phyloP scores from a whole-genome alignment of 2,797 vertebrate genomes.

The Podargus strigoides region DNA sequence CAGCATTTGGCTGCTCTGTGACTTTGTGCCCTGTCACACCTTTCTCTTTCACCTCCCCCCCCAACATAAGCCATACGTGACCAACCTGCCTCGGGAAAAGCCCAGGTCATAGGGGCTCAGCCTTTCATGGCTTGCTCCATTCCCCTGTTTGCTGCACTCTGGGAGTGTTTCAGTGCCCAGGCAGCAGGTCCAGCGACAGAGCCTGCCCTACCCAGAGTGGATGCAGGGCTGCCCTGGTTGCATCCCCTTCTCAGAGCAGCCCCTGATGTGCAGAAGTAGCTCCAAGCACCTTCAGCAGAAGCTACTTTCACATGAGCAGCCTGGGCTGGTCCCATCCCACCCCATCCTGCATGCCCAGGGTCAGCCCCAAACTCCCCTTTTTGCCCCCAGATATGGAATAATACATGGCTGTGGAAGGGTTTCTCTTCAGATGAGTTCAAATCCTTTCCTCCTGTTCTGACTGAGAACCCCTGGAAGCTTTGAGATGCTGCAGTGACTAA shows the following conservation, averaged over 20 bases:
- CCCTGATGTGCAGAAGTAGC: background rate
- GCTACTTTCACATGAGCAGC: background rate
- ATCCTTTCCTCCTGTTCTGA: background rate
- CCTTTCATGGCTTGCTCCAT: background rate
- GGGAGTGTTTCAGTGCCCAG: background rate
- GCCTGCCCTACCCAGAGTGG: background rate
- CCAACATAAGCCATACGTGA: accelerated
- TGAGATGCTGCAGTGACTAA: background rate
- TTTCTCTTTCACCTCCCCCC: background rate
- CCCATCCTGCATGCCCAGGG: background rate
- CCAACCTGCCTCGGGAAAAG: background rate
- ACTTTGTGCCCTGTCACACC: background rate
- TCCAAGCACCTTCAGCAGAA: background rate
- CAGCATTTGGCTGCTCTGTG: background rate
- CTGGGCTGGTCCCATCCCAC: background rate
- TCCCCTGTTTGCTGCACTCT: accelerated
- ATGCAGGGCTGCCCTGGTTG: background rate
- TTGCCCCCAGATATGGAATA: background rate
- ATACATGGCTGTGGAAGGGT: too few relatives aligned
- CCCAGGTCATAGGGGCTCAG: background rate
- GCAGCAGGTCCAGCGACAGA: background rate
- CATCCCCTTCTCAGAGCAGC: background rate
- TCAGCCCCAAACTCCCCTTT: background rate
- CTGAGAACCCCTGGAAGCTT: background rate
- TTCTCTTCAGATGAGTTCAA: background rate